Evolutionary conservation across 2,888 invertebrate species (phyloP).

Genomic region (Lottia scabra): DNA sequence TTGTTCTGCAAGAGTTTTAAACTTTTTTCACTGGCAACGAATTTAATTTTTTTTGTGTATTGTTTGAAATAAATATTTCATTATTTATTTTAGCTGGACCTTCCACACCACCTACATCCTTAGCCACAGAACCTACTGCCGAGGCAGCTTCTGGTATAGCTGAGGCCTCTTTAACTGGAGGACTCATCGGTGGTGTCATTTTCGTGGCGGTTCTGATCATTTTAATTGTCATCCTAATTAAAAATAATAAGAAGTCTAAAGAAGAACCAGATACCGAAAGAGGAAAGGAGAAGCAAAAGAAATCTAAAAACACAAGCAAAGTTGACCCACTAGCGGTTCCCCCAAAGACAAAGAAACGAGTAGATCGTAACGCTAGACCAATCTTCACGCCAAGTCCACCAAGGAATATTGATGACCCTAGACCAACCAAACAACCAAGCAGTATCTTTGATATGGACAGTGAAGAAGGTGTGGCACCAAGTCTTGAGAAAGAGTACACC

Average conservation of each 20-base stretch:
- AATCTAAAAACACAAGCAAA: neutral
- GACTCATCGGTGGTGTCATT: neutral
- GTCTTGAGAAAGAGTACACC: neutral
- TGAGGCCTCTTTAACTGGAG: neutral
- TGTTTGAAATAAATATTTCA: too few relatives aligned
- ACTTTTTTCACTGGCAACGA: too few relatives aligned
- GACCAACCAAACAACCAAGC: neutral
- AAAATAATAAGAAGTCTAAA: neutral
- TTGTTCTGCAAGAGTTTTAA: too few relatives aligned
- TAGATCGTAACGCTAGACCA: conserved; percentile 18
- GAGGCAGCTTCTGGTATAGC: neutral
- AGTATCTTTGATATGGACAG: neutral
- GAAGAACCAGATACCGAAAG: neutral
- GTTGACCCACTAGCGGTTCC: neutral
- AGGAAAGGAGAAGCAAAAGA: too few relatives aligned
- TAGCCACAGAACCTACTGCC: neutral
- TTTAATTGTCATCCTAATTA: neutral
- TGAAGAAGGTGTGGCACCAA: neutral
- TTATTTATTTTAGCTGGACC: neutral
- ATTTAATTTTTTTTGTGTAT: too few relatives aligned
- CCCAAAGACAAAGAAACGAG: neutral
- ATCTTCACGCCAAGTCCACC: conserved; percentile 26
- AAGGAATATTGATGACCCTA: neutral
- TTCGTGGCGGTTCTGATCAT: neutral
- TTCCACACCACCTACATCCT: neutral